phyloP scores from a whole-genome alignment of 1,140 invertebrate genomes.

The Trichonephila inaurata region DNA sequence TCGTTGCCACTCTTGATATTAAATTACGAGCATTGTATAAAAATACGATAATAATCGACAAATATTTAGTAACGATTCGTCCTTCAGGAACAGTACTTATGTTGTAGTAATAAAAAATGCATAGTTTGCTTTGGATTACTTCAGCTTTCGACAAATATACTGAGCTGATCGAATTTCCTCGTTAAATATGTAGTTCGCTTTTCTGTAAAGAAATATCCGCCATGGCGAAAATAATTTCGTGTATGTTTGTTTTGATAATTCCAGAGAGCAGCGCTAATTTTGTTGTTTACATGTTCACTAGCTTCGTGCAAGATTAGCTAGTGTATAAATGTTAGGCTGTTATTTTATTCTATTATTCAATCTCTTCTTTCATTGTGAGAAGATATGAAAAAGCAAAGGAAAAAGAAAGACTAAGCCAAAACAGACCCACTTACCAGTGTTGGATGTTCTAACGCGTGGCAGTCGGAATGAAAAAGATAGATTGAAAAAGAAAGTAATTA shows the following conservation, averaged over 20 bases:
- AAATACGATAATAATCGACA: constrained; percentile 8
- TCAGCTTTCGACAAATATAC: neutral
- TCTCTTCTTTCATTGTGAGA: neutral
- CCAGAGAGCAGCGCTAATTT: constrained; percentile 2
- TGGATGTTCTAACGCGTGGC: neutral
- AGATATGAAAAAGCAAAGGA: neutral
- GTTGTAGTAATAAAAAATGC: neutral
- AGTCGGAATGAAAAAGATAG: neutral
- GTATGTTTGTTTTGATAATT: constrained; percentile 16
- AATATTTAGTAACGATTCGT: neutral
- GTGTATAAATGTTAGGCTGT: neutral
- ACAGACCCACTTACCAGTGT: neutral
- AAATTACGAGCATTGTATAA: neutral
- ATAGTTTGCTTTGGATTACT: constrained; percentile 22
- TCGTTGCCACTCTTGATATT: neutral
- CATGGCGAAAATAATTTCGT: constrained; percentile 15
- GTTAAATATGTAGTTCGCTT: constrained; percentile 18
- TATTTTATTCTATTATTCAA: constrained; percentile 27
- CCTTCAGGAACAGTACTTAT: neutral
- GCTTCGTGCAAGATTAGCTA: neutral
- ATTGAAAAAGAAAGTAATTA: too few species aligned
- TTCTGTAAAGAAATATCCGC: neutral
- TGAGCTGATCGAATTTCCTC: neutral
- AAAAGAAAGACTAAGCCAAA: neutral
- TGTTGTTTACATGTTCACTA: constrained; percentile 23